phyloP scores from a whole-genome alignment of 2,797 vertebrate species.

The Okamejei kenojei region DNA sequence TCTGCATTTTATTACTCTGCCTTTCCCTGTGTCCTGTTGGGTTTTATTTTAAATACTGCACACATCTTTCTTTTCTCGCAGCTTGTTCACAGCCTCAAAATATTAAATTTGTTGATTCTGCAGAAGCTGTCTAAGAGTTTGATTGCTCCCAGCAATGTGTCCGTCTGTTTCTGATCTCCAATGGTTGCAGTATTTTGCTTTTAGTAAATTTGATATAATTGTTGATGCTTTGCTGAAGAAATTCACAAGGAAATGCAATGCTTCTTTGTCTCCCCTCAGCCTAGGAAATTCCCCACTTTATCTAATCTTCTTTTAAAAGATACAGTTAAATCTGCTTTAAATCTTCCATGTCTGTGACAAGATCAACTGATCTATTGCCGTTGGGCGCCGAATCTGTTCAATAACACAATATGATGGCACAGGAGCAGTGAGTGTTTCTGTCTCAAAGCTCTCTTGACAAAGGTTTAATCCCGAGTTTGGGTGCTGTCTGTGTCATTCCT shows the following conservation, averaged over 20 bases:
- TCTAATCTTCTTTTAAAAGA: neutral
- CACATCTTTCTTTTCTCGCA: neutral
- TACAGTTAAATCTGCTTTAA: neutral
- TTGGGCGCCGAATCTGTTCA: neutral
- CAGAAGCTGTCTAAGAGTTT: neutral
- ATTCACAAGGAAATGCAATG: neutral
- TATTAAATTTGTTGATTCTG: neutral
- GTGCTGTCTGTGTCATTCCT: too few species aligned
- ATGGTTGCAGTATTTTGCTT: neutral
- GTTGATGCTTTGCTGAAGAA: neutral
- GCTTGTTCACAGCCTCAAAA: neutral
- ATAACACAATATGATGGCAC: too few species aligned
- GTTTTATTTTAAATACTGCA: neutral
- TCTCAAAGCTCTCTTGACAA: too few species aligned
- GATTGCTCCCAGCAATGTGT: neutral
- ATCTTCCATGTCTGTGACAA: neutral
- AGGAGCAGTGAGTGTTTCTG: too few species aligned
- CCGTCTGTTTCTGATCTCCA: neutral
- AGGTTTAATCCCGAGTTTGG: too few species aligned
- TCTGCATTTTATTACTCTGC: neutral
- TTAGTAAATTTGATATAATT: neutral
- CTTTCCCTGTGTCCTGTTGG: neutral
- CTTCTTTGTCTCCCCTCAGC: neutral
- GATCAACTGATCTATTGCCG: neutral
- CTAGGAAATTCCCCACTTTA: neutral